Base-by-base conservation (phyloP, 2,113 vertebrate genomes). In the Plotosus lineatus region DNA sequence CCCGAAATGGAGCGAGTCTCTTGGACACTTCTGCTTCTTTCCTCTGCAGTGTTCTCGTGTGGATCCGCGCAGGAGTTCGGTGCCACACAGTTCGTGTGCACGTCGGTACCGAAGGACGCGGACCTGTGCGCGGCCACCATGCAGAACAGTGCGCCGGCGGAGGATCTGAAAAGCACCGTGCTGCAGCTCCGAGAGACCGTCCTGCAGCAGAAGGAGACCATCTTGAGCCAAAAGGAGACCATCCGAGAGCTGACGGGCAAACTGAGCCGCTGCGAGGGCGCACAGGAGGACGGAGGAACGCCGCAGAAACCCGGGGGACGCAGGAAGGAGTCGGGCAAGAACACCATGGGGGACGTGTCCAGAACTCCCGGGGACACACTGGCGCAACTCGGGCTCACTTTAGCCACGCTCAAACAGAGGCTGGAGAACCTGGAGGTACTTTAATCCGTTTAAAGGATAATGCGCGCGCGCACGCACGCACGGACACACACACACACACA, bases 121-220 rank as follows among this genome's bases (percentile, higher is more conserved):
- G 97, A 98, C 92, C 82, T 98, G 94, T 99, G 97, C 89, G 90
- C 95, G 0, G 95, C 96, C 46, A 90, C 95, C 4, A 95, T 95
- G 92, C 95, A 96, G 89, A 94, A 94, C 87, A 91, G 92, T 87
- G 96, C 95, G 7, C 92, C 94, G 44, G 93, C 93, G n/a, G 97
- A 98, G 87, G 96, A 98, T 90, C 90, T 97, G 90, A 95, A 95
- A 89, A 94, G 91, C 86, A 96, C 91, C 26, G 95, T 98, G 80
- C 93, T 96, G 89, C 97, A 98, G 89, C 95, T 99, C 80, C 93
- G 97, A 77, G 97, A 99, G 86, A 98, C 96, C 3, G 96, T 98
- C 88, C 93, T 98, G 88, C 97, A 98, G 93, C 97, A 98, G 81
- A 97, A 97, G 84, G 97, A 98, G 88, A 98, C 97, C 87, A 98